A percentile compares a stretch with the other conserved stretches of the same genome.
Evolutionary conservation across 2,888 invertebrate genomes (phyloP).

Genomic region (Pheosia gnoma): DNA sequence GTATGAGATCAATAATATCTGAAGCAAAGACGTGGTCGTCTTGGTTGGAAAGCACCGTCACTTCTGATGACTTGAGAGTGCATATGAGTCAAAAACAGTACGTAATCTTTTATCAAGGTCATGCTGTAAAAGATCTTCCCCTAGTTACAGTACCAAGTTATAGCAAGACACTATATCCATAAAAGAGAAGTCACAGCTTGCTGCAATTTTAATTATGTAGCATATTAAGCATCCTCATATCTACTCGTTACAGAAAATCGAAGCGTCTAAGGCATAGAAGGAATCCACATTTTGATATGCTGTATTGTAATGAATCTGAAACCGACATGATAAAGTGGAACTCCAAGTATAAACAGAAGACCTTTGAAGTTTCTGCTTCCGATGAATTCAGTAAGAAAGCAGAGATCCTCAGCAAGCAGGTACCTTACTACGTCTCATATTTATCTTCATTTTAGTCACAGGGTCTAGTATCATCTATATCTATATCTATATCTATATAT

Average conservation of each 20-base stretch:
- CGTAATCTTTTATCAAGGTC: constrained; percentile 20
- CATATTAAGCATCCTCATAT: no score
- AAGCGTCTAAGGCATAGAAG: constrained; percentile 8
- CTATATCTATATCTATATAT: no score
- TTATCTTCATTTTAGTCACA: not conserved
- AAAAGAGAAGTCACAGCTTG: no score
- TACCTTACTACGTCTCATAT: constrained; percentile 20
- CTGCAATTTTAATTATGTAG: no score
- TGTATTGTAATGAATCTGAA: constrained; percentile 74
- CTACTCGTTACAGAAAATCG: not conserved
- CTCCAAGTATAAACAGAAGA: constrained; percentile 73
- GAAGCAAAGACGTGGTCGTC: constrained; percentile 4
- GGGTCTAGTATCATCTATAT: no score
- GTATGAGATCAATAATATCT: constrained; percentile 21
- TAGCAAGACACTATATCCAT: no score
- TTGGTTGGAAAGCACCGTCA: constrained; percentile 29
- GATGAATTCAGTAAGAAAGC: constrained; percentile 78
- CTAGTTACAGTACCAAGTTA: no score
- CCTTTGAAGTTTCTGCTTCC: constrained; percentile 73
- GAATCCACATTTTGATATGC: constrained; percentile 72
- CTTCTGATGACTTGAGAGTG: constrained; percentile 64
- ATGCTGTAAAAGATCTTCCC: no score
- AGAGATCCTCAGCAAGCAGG: constrained; percentile 73
- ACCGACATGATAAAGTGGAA: constrained; percentile 81
- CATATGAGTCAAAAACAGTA: constrained; percentile 19